Evolutionary conservation across 2,113 vertebrate genomes (phyloP).

Genomic region (Aspidoscelis tigris): DNA sequence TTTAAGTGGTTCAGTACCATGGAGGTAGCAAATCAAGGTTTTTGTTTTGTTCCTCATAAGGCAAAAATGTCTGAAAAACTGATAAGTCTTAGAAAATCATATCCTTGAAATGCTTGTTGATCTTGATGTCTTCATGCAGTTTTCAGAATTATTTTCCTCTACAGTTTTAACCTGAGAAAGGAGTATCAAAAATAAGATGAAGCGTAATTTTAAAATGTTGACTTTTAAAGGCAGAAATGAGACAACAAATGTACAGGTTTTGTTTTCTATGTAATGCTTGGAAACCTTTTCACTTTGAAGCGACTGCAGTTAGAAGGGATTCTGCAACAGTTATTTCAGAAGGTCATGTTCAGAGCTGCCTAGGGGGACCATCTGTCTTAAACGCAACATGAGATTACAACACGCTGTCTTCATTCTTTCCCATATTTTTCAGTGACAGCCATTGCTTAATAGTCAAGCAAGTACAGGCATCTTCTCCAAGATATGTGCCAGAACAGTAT

Average conservation of each 20-base stretch:
- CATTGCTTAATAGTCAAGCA: slow-evolving; percentile 11
- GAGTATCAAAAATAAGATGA: background rate
- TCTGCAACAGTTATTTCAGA: background rate
- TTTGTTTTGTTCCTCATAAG: too few relatives aligned
- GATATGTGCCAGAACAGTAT: slow-evolving; percentile 6
- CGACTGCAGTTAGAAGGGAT: background rate
- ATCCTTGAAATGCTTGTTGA: too few relatives aligned
- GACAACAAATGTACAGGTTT: background rate
- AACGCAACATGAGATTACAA: slow-evolving; percentile 10
- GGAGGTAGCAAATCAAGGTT: too few relatives aligned
- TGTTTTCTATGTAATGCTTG: background rate
- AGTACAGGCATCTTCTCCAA: background rate
- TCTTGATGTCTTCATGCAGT: background rate
- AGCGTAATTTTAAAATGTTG: background rate
- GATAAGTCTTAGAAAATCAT: too few relatives aligned
- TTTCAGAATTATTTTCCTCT: background rate
- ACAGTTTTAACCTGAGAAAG: background rate
- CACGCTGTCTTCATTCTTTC: slow-evolving; percentile 23
- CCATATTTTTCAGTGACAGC: slow-evolving; percentile 30
- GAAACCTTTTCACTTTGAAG: background rate
- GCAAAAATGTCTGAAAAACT: background rate
- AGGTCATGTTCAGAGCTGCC: background rate
- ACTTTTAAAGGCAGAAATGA: background rate
- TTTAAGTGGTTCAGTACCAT: too few relatives aligned
- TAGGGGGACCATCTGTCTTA: background rate